Evolutionary conservation across 2,797 vertebrate species (phyloP).

Genomic region (Sorex maritimensis): DNA sequence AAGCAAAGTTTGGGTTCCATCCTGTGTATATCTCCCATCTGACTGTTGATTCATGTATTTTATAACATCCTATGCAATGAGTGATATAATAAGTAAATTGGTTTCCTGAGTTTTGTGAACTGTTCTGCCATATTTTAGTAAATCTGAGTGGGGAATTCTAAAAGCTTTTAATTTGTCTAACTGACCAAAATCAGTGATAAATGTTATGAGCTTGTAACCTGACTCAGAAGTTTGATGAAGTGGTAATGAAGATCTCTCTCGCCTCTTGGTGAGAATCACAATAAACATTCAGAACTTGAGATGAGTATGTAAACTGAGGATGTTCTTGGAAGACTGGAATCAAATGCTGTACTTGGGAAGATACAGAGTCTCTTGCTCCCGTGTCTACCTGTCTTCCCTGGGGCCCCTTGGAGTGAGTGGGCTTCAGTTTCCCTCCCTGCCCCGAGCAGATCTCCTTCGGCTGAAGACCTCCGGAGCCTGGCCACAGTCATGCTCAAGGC

Average conservation of each 20-base stretch:
- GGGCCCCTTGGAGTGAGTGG: too few species aligned
- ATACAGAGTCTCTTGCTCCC: background rate
- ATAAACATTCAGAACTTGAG: background rate
- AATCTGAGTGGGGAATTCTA: background rate
- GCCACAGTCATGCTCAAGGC: too few species aligned
- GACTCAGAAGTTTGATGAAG: too few species aligned
- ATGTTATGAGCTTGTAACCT: too few species aligned
- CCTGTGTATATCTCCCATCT: background rate
- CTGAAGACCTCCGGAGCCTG: too few species aligned
- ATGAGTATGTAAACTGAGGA: background rate
- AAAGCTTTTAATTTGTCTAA: background rate
- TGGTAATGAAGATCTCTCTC: too few species aligned
- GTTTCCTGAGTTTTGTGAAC: background rate
- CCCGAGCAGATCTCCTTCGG: too few species aligned
- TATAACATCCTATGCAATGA: background rate
- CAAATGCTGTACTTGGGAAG: background rate
- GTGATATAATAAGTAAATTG: background rate
- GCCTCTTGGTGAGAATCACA: background rate
- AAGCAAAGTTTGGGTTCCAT: background rate
- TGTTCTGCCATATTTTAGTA: background rate
- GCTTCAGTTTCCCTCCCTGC: too few species aligned
- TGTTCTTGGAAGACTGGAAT: background rate
- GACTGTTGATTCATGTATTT: background rate
- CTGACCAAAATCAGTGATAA: too few species aligned
- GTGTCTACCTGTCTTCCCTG: too few species aligned